Base-by-base conservation (phyloP, 2,888 invertebrate genomes). In the Acholoe squamosa region DNA sequence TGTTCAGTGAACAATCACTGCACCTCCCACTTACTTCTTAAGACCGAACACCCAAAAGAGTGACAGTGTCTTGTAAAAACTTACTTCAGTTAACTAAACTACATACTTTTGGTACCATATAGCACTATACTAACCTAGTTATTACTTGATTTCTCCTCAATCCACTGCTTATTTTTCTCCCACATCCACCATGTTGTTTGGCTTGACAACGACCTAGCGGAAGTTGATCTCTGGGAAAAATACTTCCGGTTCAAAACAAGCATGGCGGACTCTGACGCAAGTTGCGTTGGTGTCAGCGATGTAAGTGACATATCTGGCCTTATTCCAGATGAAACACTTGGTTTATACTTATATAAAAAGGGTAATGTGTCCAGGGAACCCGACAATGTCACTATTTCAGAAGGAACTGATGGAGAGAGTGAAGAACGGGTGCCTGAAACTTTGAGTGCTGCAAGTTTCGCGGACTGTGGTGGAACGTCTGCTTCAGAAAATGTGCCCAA, bases 161-260 rank as follows among this genome's bases (percentile, higher is more conserved):
- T 28, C 28, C 25, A 71, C n/a, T 28, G 28, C 14, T 22, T 28
- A 25, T 28, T 14, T 7, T 25, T 3, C 25, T 61, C 61, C 71
- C 16, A 22, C 28, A 71, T 5, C 71, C 84, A 51, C 43, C 84
- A 86, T 86, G 54, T 86, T 86, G 54, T 86, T 86, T 86, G 19
- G 54, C 86, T 86, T 86, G 86, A 86, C 86, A 54, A 86, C 86
- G 86, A 86, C 86, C 54, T 84, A 84, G 28, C 86, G 86, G 86
- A 86, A 86, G 86, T 86, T 28, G 25, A n/a, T 86, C 7, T 86
- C 25, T 33, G 56, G 0, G 25, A 54, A 7, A 31, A 86, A 0
- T 54, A 86, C 86, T 54, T 86, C 86, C 86, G 86, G 54, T 16
- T 25, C 16, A 86, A 86, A 86, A 86, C 86, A 86, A 86, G 54